Evolutionary conservation across 92 coral and sea anemone genomes (phyloP).

Genomic region (Scolanthus callimorphus): DNA sequence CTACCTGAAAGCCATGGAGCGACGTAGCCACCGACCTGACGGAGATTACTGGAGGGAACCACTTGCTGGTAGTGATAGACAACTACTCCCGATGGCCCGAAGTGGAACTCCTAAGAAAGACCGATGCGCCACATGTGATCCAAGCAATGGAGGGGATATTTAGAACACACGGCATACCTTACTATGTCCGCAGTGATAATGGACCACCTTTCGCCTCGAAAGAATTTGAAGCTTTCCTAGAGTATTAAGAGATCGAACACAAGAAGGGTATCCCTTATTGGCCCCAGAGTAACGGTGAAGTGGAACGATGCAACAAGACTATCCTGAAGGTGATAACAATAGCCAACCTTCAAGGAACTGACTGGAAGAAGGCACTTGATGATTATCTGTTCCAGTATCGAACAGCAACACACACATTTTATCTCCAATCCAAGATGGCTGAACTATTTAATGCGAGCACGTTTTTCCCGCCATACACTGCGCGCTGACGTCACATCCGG

Average conservation of each 20-base stretch:
- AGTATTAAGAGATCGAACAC: slow-evolving; percentile 17
- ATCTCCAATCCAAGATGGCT: no score
- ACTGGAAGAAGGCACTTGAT: no score
- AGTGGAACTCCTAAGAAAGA: slow-evolving; percentile 3
- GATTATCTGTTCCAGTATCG: no score
- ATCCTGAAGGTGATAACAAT: slow-evolving; percentile 38
- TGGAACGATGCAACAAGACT: slow-evolving; percentile 36
- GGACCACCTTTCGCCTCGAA: slow-evolving; percentile 43
- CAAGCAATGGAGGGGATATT: neutral
- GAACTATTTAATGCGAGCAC: no score
- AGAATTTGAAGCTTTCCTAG: slow-evolving; percentile 29
- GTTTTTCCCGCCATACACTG: no score
- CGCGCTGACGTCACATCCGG: no score
- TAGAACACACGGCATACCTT: slow-evolving; percentile 2
- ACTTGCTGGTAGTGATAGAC: slow-evolving; percentile 4
- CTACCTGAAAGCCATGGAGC: no score
- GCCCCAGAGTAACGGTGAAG: slow-evolving; percentile 51
- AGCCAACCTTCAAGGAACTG: slow-evolving; percentile 36
- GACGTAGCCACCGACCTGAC: no score
- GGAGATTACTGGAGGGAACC: no score
- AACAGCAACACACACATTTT: no score
- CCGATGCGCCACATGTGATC: neutral
- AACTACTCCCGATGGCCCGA: slow-evolving; percentile 13
- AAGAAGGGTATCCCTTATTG: slow-evolving; percentile 26
- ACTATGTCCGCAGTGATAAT: slow-evolving; percentile 30